Conservation (phyloP, 2,113 vertebrate genomes). For the Phyllopteryx taeniolatus region DNA sequence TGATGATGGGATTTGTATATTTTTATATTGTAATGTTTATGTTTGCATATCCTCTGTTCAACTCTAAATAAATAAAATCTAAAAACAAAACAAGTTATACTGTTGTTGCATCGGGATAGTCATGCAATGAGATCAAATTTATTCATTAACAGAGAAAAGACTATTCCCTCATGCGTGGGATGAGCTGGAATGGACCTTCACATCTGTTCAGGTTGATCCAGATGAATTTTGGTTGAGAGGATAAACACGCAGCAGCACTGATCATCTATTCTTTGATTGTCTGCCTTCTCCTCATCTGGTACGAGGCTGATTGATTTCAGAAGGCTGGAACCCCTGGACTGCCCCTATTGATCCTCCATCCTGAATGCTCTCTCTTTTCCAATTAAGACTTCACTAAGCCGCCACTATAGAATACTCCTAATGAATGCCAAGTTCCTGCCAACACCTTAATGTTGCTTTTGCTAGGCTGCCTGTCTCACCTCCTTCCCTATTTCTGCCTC, state of each 20-base stretch:
- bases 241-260: slow-evolving; percentile 15
- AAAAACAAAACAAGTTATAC: not conserved
- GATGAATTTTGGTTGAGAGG: slow-evolving; percentile 41
- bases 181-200: slow-evolving; percentile 23
- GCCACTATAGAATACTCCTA: slow-evolving; percentile 39
- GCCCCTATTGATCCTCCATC: slow-evolving; percentile 51
- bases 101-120: slow-evolving; percentile 1
- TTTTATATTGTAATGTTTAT: not conserved
- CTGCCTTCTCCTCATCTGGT: slow-evolving; percentile 20
- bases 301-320: slow-evolving; percentile 58
- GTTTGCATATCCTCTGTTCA: not conserved
- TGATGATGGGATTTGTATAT: not conserved
- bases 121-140: slow-evolving; percentile 14
- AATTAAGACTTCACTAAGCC: slow-evolving; percentile 68
- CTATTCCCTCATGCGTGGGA: slow-evolving; percentile 12
- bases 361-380: slow-evolving; percentile 41
- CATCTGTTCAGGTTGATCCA: slow-evolving; percentile 27
- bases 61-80: too few species aligned
- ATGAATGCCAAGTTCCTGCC: slow-evolving; percentile 44
- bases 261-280: slow-evolving; percentile 33
- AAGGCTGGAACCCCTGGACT: slow-evolving; percentile 35
- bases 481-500: slow-evolving; percentile 16
- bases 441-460: slow-evolving; percentile 29
- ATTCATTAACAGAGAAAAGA: slow-evolving; percentile 22
- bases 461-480: slow-evolving; percentile 4